Evolutionary conservation across 2,797 vertebrate species (phyloP), one percentile per base, ranked within the genome.

Genomic region (Heteromormyrus szaboi): DNA sequence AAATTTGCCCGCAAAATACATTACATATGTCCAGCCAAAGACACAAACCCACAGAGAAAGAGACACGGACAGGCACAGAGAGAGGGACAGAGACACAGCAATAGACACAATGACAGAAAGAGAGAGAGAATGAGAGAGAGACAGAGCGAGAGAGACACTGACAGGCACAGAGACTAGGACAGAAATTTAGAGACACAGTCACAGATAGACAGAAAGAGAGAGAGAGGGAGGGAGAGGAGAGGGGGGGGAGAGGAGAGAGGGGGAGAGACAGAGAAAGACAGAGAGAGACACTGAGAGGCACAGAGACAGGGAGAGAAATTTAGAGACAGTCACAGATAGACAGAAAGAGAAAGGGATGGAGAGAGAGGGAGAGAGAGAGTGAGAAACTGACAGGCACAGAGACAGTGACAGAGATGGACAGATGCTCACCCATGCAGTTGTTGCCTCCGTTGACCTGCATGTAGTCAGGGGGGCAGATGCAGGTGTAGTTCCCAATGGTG

Each of bases 361-460:
- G 62, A 14, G n/a, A 37, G 33, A 41, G 37, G 37, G 41, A 41
- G 29, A 62, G n/a, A 62, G 2, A 3, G 59, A 2, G 7, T 3
- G 2, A 65, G 9, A 29, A 3, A 33, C 14, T 11, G 44, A 53
- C 50, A 33, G 12, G 41, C 54, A 81, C 22, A 88, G 41, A 53
- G 2, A 33, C 3, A 51, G 9, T 6, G 29, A 88, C 33, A 88
- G 48, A 65, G 22, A 87, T 29, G 25, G 68, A 25, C n/a, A 62
- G 29, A 37, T 9, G 89, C 96, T 91, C 90, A 99, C 99, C 99
- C 98, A 99, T 99, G 95, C 99, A 99, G 92, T 99, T 99, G 94
- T 99, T 99, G 51, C 99, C 99, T 88, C 98, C 98, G 0, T 99
- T 99, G 93, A 99, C 96, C 94, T 98, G 98, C 98, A 99, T 98